Percentiles rank a stretch among this genome's conserved stretches.
phyloP scores from a whole-genome alignment of 1,140 invertebrate species.

The Trichoplusia ni region DNA sequence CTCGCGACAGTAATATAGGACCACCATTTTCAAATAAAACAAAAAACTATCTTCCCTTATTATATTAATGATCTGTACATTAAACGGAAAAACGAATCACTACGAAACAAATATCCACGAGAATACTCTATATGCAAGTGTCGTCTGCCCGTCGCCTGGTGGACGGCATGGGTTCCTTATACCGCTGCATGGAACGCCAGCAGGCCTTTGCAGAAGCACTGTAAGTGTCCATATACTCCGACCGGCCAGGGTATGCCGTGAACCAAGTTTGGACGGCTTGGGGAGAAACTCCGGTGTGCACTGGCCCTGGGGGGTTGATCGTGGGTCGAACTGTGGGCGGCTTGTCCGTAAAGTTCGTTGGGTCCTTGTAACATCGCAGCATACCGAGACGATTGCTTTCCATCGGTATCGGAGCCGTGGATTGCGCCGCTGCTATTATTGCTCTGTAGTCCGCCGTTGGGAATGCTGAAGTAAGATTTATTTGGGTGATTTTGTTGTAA shows the following conservation, averaged over 20 bases:
- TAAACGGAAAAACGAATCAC: slow-evolving; percentile 12
- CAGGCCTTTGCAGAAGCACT: slow-evolving; percentile 82
- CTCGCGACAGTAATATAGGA: no score
- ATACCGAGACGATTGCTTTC: slow-evolving; percentile 64
- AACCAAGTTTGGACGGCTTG: slow-evolving; percentile 78
- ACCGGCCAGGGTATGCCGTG: slow-evolving; percentile 78
- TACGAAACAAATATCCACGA: slow-evolving; percentile 6
- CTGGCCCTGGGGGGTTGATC: slow-evolving; percentile 56
- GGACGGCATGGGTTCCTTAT: slow-evolving; percentile 82
- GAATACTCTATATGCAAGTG: slow-evolving; percentile 60
- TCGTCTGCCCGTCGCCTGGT: slow-evolving; percentile 80
- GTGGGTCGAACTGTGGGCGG: slow-evolving; percentile 62
- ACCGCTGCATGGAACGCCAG: slow-evolving; percentile 83
- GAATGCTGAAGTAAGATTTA: slow-evolving; percentile 52
- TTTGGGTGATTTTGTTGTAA: background rate
- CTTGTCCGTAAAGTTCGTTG: slow-evolving; percentile 63
- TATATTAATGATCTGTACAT: slow-evolving; percentile 36
- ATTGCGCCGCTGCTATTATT: slow-evolving; percentile 68
- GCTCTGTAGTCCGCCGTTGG: slow-evolving; percentile 63
- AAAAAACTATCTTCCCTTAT: slow-evolving; percentile 57
- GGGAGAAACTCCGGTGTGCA: slow-evolving; percentile 67
- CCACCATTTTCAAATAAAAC: slow-evolving; percentile 16
- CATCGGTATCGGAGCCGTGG: slow-evolving; percentile 64
- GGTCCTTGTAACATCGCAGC: slow-evolving; percentile 69
- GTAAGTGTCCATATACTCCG: slow-evolving; percentile 84